These are phyloP conservation scores for Phragmatobia fuliginosa DNA, from an alignment of 2,888 invertebrate genomes.

Conservation along the genomic window DNA sequence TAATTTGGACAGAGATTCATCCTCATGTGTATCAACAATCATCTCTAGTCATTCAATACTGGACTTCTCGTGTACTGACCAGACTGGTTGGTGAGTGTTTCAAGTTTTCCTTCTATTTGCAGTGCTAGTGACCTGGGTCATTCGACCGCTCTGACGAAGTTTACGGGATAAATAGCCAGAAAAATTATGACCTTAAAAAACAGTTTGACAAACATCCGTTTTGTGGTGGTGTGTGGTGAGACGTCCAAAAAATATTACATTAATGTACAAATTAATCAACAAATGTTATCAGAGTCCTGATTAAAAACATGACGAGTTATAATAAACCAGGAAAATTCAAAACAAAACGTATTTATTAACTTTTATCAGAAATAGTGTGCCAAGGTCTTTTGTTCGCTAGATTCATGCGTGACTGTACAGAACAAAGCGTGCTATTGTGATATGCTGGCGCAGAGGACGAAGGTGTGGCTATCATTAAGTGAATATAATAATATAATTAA, in stretches of 20 bases:
- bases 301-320: conserved; percentile 4
- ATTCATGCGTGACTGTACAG: conserved; percentile 51
- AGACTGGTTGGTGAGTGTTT: no score
- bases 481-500: conserved; percentile 18
- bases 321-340: conserved; percentile 22
- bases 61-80: no score
- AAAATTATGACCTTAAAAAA: no score
- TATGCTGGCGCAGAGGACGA: conserved; percentile 35
- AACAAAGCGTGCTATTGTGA: conserved; percentile 45
- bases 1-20: not conserved
- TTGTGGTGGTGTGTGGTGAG: not conserved
- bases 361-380: conserved; percentile 46
- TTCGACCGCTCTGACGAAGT: no score
- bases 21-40: not conserved
- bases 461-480: conserved; percentile 47
- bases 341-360: conserved; percentile 33
- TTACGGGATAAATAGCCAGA: no score
- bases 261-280: not conserved
- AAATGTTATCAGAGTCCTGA: not conserved
- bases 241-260: not conserved
- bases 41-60: not conserved
- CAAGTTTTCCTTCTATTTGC: no score
- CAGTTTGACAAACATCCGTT: not conserved
- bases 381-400: conserved; percentile 55
- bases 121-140: no score